Base-by-base conservation (phyloP, 35 echinoderm and acorn worm species). In the Hemicentrotus pulcherrimus region DNA sequence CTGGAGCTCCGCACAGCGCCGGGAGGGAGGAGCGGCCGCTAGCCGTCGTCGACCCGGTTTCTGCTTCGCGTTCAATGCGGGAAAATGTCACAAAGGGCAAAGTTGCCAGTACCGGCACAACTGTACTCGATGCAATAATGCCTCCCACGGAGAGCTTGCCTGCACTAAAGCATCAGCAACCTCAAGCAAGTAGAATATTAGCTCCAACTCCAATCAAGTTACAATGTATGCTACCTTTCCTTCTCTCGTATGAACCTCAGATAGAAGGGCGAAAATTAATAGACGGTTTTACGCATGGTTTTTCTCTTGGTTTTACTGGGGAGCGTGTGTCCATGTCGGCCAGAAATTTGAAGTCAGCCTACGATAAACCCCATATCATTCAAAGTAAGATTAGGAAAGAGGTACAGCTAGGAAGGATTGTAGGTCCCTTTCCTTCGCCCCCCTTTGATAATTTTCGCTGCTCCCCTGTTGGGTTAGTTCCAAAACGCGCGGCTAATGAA, bases 401-500 rank as follows among this genome's bases (percentile, higher is more conserved):
- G n/a, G n/a, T n/a, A n/a, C n/a, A n/a, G n/a, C n/a, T n/a, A n/a
- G n/a, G n/a, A n/a, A n/a, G n/a, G n/a, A n/a, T n/a, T n/a, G n/a
- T n/a, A n/a, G n/a, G n/a, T n/a, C n/a, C n/a, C n/a, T n/a, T n/a
- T n/a, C n/a, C n/a, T n/a, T n/a, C n/a, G n/a, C n/a, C n/a, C n/a
- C n/a, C n/a, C n/a, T n/a, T n/a, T n/a, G n/a, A n/a, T n/a, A n/a
- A n/a, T n/a, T n/a, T n/a, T n/a, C n/a, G n/a, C n/a, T n/a, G n/a
- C n/a, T n/a, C n/a, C n/a, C n/a, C n/a, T 16, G 47, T 94, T 24
- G 92, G 92, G 6, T 52, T 96, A 47, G 92, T 96, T 8, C 95
- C 95, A 10, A 96, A 96, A 58, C 32, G 60, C 22, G 45, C 8
- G 18, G 50, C 95, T 24, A 91, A 91, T 2, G 71, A 94, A 92